Evolutionary conservation across 1,140 invertebrate genomes (phyloP), one percentile per base, ranked within the genome.

Genomic region (Nephila pilipes): DNA sequence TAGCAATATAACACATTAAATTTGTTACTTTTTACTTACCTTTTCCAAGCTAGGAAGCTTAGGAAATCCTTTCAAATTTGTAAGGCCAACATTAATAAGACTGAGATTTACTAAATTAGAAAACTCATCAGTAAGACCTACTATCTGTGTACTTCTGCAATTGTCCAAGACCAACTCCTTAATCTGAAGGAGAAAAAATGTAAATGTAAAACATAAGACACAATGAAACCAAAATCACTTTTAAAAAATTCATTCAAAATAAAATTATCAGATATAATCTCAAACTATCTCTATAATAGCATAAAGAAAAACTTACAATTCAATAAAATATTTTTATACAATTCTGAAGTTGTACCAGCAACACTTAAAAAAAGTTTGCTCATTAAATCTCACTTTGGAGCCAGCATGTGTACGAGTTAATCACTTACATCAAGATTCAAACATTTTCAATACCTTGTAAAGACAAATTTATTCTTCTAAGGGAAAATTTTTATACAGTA

Each of bases 151-250:
- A 96, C 98, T 98, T 94, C 98, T 96, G 96, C 98, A 99, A 95
- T 99, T 99, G 96, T 99, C 99, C 95, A 99, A 96, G 96, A 98
- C 99, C 93, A 99, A 96, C 95, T 99, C 98, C 96, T 97, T 97
- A 93, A 99, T 98, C 98, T 99, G 96, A 60, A 97, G 96, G 94
- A 94, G 94, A 95, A 94, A 94, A 25, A 25, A 46, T n/a, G n/a
- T n/a, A n/a, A n/a, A 32, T n/a, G 12, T 46, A 46, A 46, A 46
- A 46, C 46, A 46, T 46, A 46, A 10, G 12, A 46, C 12, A 4
- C 6, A 46, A 46, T 46, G 12, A 6, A 46, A 10, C 4, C 4
- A 46, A 46, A 1, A 10, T 46, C 6, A 46, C 12, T 46, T 10
- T 46, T 46, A 46, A 46, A 46, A 38, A 46, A 46, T n/a, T n/a